Percentiles rank a stretch among this genome's conserved stretches.
These are phyloP conservation scores for Proisotoma minuta DNA, from an alignment of 2,888 invertebrate genomes.

Conservation along the genomic window DNA sequence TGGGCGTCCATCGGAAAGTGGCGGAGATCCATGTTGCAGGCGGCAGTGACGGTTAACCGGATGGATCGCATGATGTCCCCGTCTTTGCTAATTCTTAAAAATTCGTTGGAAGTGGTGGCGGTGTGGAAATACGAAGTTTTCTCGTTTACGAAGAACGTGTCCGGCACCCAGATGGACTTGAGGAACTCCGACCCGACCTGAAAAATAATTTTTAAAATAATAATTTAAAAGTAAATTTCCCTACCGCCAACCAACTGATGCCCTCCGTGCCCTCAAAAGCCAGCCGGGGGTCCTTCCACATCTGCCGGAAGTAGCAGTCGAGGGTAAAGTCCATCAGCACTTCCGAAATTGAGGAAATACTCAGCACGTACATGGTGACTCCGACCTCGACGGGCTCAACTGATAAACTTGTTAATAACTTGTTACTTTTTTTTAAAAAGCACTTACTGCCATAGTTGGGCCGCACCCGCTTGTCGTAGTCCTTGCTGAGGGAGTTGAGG, in stretches of 20 bases:
- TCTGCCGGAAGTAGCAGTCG: constrained; percentile 1
- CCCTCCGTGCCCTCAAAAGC: neutral
- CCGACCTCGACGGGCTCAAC: neutral
- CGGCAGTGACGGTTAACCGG: constrained; percentile 90
- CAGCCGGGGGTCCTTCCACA: constrained; percentile 3
- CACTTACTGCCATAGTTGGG: neutral
- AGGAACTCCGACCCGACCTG: neutral
- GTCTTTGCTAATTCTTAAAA: constrained; percentile 90
- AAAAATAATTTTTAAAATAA: too few relatives aligned
- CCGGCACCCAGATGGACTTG: constrained; percentile 78
- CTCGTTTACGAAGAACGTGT: constrained; percentile 99
- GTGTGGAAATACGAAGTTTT: constrained; percentile 99
- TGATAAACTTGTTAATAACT: neutral
- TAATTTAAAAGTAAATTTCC: too few relatives aligned
- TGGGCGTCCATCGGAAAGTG: constrained; percentile 97
- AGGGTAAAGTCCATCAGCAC: neutral
- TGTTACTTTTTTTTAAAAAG: neutral
- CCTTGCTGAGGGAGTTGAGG: neutral
- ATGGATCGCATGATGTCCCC: constrained; percentile 87
- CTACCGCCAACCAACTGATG: neutral
- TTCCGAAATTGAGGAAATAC: neutral
- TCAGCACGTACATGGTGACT: neutral
- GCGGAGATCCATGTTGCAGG: constrained; percentile 93
- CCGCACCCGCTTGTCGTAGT: neutral
- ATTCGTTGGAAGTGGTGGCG: constrained; percentile 99